Conservation (phyloP, 2,113 vertebrate species). For the Xiphophorus hellerii region DNA sequence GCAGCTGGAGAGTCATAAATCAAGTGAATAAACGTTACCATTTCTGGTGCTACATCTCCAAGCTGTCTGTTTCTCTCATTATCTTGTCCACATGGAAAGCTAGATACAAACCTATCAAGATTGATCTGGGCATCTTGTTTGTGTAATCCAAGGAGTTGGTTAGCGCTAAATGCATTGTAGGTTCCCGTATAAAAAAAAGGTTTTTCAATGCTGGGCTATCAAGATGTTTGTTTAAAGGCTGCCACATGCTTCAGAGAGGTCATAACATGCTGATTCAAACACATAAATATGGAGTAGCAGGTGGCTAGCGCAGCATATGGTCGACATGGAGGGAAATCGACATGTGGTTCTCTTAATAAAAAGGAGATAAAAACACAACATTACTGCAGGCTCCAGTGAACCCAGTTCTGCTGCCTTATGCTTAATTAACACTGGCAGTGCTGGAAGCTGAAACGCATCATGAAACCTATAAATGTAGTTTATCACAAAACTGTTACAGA, state of each 20-base stretch:
- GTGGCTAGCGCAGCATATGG: constrained; percentile 42
- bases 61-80: constrained; percentile 14
- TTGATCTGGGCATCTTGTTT: constrained; percentile 41
- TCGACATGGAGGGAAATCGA: constrained; percentile 6
- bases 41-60: constrained; percentile 7
- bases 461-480: neutral
- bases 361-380: neutral
- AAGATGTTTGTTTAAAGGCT: constrained; percentile 20
- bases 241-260: constrained; percentile 4
- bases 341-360: constrained; percentile 25
- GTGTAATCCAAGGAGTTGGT: constrained; percentile 10
- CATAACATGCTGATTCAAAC: constrained; percentile 4
- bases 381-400: neutral
- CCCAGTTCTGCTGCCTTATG: constrained; percentile 6
- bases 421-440: neutral
- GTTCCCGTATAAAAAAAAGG: constrained; percentile 10
- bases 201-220: constrained; percentile 5
- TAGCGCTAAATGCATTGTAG: constrained; percentile 13
- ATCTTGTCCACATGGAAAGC: constrained; percentile 34
- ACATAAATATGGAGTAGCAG: constrained; percentile 12
- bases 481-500: neutral
- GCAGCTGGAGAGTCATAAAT: constrained; percentile 17
- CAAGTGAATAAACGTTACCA: constrained; percentile 12
- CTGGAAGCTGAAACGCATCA: neutral
- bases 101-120: constrained; percentile 38